Base-by-base conservation (phyloP, 2,797 vertebrate genomes). In the Sebastes kiyomatsui region DNA sequence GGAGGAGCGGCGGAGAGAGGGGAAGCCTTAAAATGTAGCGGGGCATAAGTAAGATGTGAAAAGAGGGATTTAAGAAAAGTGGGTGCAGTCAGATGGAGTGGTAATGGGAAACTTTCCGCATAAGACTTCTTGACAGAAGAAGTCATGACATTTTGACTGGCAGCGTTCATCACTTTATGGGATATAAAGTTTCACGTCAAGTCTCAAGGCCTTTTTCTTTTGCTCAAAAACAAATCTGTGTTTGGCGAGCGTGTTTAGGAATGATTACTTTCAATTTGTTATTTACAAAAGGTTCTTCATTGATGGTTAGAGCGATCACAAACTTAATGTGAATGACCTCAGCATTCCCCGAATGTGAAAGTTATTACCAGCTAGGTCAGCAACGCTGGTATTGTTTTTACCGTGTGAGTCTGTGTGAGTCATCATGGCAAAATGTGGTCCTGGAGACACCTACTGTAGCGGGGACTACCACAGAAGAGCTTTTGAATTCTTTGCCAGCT, bases 1-100 rank as follows among this genome's bases (percentile, higher is more conserved):
- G 28, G 55, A 78, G 71, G 58, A 73, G 59, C 2, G 7, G 62
- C 1, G 35, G 42, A 68, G 56, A 38, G 52, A 75, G 38, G 23
- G 46, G 42, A 33, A 42, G 75, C 55, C 55, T 89, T 71, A 32
- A 88, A 66, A 59, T 65, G 33, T 33, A 76, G 35, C 54, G 8
- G 12, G 30, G 35, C 49, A 14, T 67, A 42, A 68, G 77, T 64
- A 32, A 80, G 80, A 85, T 74, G 62, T 86, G 74, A 82, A 72
- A 80, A 77, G 70, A 77, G 52, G 75, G 87, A 77, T 83, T 86
- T 75, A 25, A 74, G 71, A 22, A 52, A 65, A 75, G 55, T 67
- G 59, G 30, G 10, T 67, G 65, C 35, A 69, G 73, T 66, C 49
- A 64, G 68, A 81, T 22, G n/a, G 14, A 72, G 33, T 25, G 9